Base-by-base conservation (phyloP, 2,113 vertebrate species). In the Aramus guarauna region DNA sequence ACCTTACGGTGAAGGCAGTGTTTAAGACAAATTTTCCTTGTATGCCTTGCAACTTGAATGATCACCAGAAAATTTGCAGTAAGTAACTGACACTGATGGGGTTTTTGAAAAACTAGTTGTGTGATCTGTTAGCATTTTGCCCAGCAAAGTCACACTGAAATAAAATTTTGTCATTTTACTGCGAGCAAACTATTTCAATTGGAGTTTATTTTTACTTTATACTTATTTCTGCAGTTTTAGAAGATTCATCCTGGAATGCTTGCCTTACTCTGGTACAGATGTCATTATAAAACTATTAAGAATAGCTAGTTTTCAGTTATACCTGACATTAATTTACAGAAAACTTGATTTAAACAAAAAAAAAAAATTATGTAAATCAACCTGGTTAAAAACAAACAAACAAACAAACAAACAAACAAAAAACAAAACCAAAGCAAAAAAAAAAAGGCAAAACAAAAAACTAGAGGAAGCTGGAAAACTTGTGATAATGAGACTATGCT, bases 81-180 rank as follows among this genome's bases (percentile, higher is more conserved):
- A 21, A 56, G 15, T 29, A 52, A 3, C 15, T 41, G 24, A 27
- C 11, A 72, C 1, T 20, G 23, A 34, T 9, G 2, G 0, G 10
- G 45, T 45, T 45, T 52, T 76, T 47, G 4, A 9, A 26, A 39
- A 39, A 41, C 1, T 58, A 43, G 50, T 53, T 4, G 4, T 24
- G 15, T 30, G 21, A 56, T 34, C 17, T 50, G 9, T 37, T 76
- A 53, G 14, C 1, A 69, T 63, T 78, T 86, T 79, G 12, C 13
- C 21, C 9, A 67, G 17, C 48, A 80, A 89, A 88, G 17, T 64
- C 12, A 66, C 6, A 76, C 2, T 39, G 37, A 79, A 66, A 79
- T 59, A 59, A 47, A 55, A 26, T 74, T 8, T 16, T 72, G 10
- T 34, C 22, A 72, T 52, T 72, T 93, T 62, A 63, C 27, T 66